Percentiles rank a stretch among this genome's conserved stretches.
phyloP scores from a whole-genome alignment of 2,797 vertebrate species.

The Xiphorhynchus erythropygius region DNA sequence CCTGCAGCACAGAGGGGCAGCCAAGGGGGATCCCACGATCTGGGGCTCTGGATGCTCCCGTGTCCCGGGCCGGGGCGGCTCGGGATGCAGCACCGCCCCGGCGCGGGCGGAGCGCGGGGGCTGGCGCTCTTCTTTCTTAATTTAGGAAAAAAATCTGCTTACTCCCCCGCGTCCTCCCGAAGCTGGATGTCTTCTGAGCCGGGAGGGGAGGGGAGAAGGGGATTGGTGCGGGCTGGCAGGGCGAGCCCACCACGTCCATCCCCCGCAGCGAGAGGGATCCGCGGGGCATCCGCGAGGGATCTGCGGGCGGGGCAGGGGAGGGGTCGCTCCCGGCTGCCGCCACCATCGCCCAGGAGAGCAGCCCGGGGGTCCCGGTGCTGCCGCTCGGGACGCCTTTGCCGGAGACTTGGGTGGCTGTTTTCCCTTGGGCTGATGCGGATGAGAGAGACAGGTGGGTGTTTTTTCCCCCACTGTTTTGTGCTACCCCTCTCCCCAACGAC shows the following conservation, averaged over 20 bases:
- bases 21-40: fast-evolving
- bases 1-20: background rate
- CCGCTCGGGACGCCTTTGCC: background rate
- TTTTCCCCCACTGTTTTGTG: background rate
- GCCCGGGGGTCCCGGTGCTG: too few relatives aligned
- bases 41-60: background rate
- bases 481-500: fast-evolving
- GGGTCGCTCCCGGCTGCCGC: background rate
- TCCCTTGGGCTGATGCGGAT: background rate
- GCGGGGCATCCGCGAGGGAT: background rate
- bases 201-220: background rate
- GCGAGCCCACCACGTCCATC: background rate
- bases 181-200: background rate
- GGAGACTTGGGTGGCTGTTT: too few relatives aligned
- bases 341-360: fast-evolving
- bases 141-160: background rate
- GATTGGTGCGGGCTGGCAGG: background rate
- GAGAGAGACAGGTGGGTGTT: background rate
- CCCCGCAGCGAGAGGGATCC: background rate
- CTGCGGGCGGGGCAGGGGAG: background rate
- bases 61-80: background rate
- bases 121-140: fast-evolving
- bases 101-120: background rate
- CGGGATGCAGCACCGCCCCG: background rate
- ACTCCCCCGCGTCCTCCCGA: background rate